Evolutionary conservation across 2,113 vertebrate genomes (phyloP).

Genomic region (Neodon shergylaensis): DNA sequence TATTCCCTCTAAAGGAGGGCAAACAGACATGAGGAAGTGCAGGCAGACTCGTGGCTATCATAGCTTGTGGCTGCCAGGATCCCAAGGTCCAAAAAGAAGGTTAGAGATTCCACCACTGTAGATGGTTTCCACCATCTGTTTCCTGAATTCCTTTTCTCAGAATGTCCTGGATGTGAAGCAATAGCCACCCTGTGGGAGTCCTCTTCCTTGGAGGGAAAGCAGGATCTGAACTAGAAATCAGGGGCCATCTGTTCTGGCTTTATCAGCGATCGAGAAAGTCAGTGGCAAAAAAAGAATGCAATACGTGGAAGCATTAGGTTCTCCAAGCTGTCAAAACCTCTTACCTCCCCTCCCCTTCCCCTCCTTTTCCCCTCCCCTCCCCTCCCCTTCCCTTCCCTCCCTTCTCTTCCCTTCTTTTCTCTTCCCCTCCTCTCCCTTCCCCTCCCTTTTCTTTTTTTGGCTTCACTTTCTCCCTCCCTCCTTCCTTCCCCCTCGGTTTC

Average conservation of each 20-base stretch:
- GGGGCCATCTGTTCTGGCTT: neutral
- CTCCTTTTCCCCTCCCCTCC: fast-evolving
- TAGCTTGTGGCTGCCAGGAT: conserved; percentile 47
- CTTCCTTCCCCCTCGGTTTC: neutral
- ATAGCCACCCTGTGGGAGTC: fast-evolving
- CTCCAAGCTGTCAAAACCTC: neutral
- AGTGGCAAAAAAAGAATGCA: neutral
- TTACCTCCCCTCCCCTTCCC: too few relatives aligned
- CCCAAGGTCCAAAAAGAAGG: neutral
- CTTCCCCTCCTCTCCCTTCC: fast-evolving
- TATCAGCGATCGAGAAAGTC: too few relatives aligned
- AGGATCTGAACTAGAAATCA: neutral
- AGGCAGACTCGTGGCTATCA: neutral
- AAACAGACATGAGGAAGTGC: neutral
- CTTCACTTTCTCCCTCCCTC: neutral
- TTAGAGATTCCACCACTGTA: neutral
- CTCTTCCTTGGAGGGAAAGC: neutral
- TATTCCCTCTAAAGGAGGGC: neutral
- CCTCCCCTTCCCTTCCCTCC: fast-evolving
- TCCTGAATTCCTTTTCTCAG: conserved; percentile 39
- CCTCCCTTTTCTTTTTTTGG: fast-evolving
- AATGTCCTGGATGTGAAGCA: neutral
- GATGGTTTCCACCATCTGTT: neutral
- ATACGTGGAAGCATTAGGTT: neutral
- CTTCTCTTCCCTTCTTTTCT: fast-evolving